Conservation (phyloP, 2,113 vertebrate genomes). For the Antigone vipio region DNA sequence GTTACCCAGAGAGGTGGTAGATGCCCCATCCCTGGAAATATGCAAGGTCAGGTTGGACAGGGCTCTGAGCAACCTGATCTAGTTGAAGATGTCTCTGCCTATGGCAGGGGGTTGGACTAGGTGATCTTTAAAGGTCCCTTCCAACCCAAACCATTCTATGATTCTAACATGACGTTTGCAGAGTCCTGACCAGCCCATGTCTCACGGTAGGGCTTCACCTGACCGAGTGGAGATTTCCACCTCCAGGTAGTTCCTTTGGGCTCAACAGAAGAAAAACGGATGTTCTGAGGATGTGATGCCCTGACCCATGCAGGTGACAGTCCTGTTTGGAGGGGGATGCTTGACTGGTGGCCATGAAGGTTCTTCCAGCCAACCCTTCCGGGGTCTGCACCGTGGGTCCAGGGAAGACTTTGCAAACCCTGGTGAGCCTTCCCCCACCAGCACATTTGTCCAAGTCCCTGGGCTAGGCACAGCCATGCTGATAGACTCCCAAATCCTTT, state of each 20-base stretch:
- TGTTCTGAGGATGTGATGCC: background rate
- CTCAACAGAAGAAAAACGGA: background rate
- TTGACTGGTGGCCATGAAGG: accelerated
- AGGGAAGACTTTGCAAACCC: background rate
- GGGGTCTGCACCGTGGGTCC: background rate
- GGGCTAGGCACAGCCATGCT: no score
- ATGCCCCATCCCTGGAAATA: background rate
- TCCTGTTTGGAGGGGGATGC: background rate
- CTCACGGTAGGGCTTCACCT: background rate
- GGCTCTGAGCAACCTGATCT: background rate
- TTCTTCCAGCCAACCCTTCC: background rate
- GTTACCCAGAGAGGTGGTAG: background rate
- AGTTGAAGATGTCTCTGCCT: background rate
- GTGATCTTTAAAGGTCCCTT: background rate
- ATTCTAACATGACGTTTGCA: background rate
- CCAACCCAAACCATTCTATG: no score
- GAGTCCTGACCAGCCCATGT: background rate
- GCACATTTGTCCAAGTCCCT: background rate
- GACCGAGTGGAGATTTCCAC: background rate
- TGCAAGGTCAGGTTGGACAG: background rate
- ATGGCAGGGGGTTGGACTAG: background rate
- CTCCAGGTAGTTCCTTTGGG: background rate
- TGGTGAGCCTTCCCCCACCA: background rate
- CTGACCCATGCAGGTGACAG: background rate
- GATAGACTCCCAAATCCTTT: background rate